Conservation (phyloP, 2,888 invertebrate genomes). For the Eretmocerus hayati region DNA sequence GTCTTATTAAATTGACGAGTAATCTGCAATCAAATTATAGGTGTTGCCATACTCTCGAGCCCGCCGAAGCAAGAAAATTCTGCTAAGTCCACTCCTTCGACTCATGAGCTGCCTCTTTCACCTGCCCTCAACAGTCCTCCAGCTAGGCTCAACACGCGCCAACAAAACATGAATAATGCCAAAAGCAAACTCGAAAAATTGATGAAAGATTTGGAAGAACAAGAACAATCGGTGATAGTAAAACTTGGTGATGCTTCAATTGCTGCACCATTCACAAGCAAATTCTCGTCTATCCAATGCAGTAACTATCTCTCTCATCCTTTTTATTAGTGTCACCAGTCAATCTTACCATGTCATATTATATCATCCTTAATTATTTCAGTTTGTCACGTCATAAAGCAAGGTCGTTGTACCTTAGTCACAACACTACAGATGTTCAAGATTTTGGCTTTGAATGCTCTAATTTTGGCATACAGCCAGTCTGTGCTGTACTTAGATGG, state of each 20-base stretch:
- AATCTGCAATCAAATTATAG: too few species aligned
- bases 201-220: constrained; percentile 80
- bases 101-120: constrained; percentile 33
- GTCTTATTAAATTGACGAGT: neutral
- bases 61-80: constrained; percentile 54
- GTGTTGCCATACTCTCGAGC: constrained; percentile 83
- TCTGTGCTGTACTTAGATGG: constrained; percentile 91
- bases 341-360: neutral
- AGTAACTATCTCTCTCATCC: constrained; percentile 56
- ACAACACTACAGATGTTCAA: constrained; percentile 99
- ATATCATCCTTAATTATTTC: constrained; percentile 26
- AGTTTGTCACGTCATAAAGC: constrained; percentile 99
- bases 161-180: constrained; percentile 34
- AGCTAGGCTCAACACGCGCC: constrained; percentile 26
- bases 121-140: constrained; percentile 33
- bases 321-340: too few species aligned
- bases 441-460: constrained; percentile 94
- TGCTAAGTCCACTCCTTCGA: constrained; percentile 18
- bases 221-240: constrained; percentile 81
- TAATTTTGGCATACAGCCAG: constrained; percentile 96
- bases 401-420: constrained; percentile 97
- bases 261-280: constrained; percentile 98
- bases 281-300: constrained; percentile 89
- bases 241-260: constrained; percentile 98
- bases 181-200: constrained; percentile 58